phyloP scores from a whole-genome alignment of 2,888 invertebrate genomes.

The Saturnia pavonia region DNA sequence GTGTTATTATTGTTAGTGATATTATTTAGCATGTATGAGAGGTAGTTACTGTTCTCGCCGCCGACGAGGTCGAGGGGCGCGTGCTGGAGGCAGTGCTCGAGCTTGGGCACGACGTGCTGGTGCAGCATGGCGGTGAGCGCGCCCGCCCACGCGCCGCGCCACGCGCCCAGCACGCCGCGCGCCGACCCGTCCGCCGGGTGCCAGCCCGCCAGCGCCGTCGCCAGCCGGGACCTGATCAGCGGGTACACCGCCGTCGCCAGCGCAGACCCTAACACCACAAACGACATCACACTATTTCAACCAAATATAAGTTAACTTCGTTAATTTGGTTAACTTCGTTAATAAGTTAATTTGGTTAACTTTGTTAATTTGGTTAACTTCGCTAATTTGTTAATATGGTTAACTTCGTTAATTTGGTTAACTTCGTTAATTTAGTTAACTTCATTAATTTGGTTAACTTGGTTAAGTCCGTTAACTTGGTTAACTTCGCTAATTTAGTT shows the following conservation, averaged over 20 bases:
- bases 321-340: no score
- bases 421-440: no score
- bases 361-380: no score
- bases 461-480: no score
- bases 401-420: no score
- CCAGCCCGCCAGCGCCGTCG: slow-evolving; percentile 95
- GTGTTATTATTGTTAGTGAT: no score
- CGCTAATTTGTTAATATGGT: no score
- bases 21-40: no score
- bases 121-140: slow-evolving; percentile 85
- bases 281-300: not conserved
- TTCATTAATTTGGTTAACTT: no score
- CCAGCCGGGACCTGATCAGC: slow-evolving; percentile 94
- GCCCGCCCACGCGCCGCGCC: slow-evolving; percentile 85
- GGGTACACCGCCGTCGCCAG: slow-evolving; percentile 88
- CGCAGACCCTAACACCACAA: slow-evolving; percentile 53
- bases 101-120: slow-evolving; percentile 94
- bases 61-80: slow-evolving; percentile 68
- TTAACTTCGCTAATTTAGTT: no score
- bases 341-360: no score
- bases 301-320: no score
- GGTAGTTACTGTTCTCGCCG: slow-evolving; percentile 34
- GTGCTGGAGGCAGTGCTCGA: slow-evolving; percentile 85
- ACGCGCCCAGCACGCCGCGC: slow-evolving; percentile 94
- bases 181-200: slow-evolving; percentile 97